Evolutionary conservation across 2,113 vertebrate genomes (phyloP), one percentile per base, ranked within the genome.

Genomic region (Piprites chloris): DNA sequence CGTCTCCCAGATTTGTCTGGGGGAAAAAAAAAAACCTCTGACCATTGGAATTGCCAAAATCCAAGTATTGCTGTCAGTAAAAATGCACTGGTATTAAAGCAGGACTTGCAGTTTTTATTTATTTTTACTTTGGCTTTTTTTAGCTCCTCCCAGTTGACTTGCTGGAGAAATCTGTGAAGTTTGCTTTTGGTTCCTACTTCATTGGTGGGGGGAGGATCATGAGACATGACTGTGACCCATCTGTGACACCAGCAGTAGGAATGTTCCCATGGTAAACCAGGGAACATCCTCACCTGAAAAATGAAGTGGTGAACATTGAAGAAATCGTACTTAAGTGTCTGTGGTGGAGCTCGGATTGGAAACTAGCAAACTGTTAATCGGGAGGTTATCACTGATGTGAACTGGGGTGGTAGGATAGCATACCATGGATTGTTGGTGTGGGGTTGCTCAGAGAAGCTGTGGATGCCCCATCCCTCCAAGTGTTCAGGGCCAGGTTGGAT

Each of bases 141-240:
- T 82, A 68, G 17, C 49, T 72, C 71, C 7, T 82, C 7, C 13
- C 27, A 85, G 56, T 39, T 59, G 26, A 35, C 12, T 39, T 13
- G 9, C 50, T 73, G 61, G 35, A 76, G 58, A 55, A 26, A 18
- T 61, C 28, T 69, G n/a, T 13, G 18, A 33, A 18, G 11, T 50
- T 90, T 68, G 19, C 8, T 39, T 71, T 68, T 73, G 28, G 81
- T 74, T 90, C 22, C 28, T 73, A 0, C 15, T 35, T 85, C 0
- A 1, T 5, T 85, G 52, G 6, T 6, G 0, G 6, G 11, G 12
- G 32, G 8, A 18, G 14, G 14, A 16, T 22, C 42, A 12, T 56
- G 59, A 58, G 18, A 21, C 20, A 30, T 76, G 52, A 75, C 27
- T 33, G 33, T 47, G n/a, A 66, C 32, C 46, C 23, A 9, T n/a